Evolutionary conservation across 2,113 vertebrate genomes (phyloP).

Genomic region (Rutilus rutilus): DNA sequence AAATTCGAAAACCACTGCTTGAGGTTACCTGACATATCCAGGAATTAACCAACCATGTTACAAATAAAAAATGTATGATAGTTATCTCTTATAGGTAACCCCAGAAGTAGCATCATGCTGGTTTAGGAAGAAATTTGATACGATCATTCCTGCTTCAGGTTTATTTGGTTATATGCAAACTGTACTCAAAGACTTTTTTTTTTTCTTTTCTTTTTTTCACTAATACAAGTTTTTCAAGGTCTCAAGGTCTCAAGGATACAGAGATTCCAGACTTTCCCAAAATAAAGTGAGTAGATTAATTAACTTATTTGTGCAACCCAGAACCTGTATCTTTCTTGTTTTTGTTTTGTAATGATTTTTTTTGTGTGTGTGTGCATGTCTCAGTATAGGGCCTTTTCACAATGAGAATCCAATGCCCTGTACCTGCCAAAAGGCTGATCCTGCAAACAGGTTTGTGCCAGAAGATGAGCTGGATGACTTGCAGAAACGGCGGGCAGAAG

Average conservation of each 20-base stretch:
- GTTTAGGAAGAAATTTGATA: background rate
- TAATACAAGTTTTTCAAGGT: background rate
- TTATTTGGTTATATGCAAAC: background rate
- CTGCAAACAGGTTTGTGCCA: background rate
- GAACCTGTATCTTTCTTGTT: background rate
- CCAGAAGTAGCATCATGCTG: background rate
- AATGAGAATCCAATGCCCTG: background rate
- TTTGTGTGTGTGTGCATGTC: background rate
- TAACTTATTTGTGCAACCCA: background rate
- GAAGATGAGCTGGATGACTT: background rate
- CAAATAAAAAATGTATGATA: too few relatives aligned
- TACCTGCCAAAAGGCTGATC: background rate
- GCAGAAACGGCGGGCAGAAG: conserved; percentile 45
- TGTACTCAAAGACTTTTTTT: background rate
- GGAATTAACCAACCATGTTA: too few relatives aligned
- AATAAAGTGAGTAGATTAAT: background rate
- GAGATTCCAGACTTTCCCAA: background rate
- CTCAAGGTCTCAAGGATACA: background rate
- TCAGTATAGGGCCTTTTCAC: background rate
- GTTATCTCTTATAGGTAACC: too few relatives aligned
- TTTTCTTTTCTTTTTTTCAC: fast-evolving
- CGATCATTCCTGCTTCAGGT: background rate
- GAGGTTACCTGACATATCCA: too few relatives aligned
- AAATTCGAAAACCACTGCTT: too few relatives aligned
- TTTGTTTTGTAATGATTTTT: background rate